These are phyloP conservation scores for Zapus hudsonius DNA, from an alignment of 2,113 vertebrate genomes.

Conservation along the genomic window DNA sequence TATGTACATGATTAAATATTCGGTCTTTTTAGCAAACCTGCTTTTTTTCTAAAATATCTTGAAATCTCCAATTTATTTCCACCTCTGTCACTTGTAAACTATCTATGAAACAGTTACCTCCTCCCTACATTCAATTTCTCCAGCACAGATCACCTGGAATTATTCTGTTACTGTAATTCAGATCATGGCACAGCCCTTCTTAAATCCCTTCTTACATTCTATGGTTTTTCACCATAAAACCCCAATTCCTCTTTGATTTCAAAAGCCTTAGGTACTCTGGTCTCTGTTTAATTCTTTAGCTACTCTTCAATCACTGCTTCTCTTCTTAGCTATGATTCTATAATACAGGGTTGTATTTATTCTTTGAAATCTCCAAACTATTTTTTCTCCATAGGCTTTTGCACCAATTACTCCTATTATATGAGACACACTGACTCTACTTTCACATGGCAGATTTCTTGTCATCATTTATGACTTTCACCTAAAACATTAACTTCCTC, in stretches of 20 bases:
- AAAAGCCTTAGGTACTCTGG: neutral
- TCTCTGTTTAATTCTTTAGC: neutral
- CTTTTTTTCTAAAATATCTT: neutral
- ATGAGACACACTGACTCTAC: neutral
- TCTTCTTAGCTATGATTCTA: neutral
- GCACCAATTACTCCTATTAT: neutral
- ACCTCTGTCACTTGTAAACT: neutral
- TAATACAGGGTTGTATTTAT: neutral
- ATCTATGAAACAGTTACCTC: neutral
- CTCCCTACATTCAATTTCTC: neutral
- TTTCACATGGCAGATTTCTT: slow-evolving; percentile 6
- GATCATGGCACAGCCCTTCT: neutral
- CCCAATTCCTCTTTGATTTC: neutral
- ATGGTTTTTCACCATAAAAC: neutral
- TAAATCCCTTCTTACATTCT: neutral
- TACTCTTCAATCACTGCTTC: neutral
- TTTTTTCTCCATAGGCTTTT: slow-evolving; percentile 20
- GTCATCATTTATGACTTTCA: slow-evolving; percentile 27
- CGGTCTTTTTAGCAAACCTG: neutral
- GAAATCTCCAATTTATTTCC: neutral
- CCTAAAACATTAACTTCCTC: neutral
- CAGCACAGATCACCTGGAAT: neutral
- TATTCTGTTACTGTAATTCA: neutral
- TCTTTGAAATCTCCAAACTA: neutral
- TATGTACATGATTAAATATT: too few species aligned